Percentiles rank a stretch among this genome's conserved stretches.
phyloP scores from a whole-genome alignment of 2,113 vertebrate species.

The Lates calcarifer region DNA sequence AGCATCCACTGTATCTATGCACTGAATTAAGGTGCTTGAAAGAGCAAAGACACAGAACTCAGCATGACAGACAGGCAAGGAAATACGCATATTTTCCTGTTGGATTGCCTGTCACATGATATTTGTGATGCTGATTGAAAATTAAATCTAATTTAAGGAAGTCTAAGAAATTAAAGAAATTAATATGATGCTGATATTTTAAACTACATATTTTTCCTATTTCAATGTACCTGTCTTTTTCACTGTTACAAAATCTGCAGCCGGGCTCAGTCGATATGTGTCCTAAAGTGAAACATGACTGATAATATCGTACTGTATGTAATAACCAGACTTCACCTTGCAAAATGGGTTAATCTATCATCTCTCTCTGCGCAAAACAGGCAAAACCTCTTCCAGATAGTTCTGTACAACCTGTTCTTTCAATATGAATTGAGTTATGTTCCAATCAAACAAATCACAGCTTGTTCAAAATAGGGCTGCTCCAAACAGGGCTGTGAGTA shows the following conservation, averaged over 20 bases:
- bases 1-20: conserved; percentile 38
- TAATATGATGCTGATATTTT: neutral
- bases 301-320: conserved; percentile 28
- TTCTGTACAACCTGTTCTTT: conserved; percentile 52
- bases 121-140: conserved; percentile 8
- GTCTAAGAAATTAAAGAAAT: neutral
- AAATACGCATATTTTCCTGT: neutral
- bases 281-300: conserved; percentile 47
- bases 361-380: conserved; percentile 41
- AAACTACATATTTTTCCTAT: neutral
- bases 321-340: conserved; percentile 45
- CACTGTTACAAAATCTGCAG: neutral
- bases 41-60: conserved; percentile 8
- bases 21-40: conserved; percentile 22
- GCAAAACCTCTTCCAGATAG: conserved; percentile 52
- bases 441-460: conserved; percentile 79
- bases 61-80: conserved; percentile 7
- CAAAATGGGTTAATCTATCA: conserved; percentile 55
- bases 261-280: conserved; percentile 24
- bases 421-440: conserved; percentile 77
- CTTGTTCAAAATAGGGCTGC: conserved; percentile 65
- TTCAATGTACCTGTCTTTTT: neutral
- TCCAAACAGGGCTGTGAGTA: conserved; percentile 74
- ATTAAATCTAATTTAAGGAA: neutral
- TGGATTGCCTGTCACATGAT: neutral